Conservation (phyloP, 2,888 invertebrate species). For the Noctuana brunneofusca region DNA sequence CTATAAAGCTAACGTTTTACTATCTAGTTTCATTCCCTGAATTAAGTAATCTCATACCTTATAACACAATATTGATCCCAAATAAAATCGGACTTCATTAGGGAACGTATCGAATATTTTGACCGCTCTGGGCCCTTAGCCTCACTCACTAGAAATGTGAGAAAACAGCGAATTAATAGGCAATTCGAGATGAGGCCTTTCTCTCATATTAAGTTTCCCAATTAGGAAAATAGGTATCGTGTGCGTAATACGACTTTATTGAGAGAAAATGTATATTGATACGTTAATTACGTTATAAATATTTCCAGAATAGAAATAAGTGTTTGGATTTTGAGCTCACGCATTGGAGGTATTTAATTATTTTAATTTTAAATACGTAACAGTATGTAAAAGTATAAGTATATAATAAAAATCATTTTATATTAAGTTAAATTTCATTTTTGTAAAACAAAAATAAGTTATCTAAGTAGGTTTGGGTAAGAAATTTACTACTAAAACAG, state of each 20-base stretch:
- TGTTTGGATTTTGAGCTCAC: too few relatives aligned
- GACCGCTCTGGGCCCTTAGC: constrained; percentile 1
- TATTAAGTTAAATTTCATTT: too few relatives aligned
- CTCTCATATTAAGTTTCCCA: constrained; percentile 21
- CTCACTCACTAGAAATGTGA: constrained; percentile 11
- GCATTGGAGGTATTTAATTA: too few relatives aligned
- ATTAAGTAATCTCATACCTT: background rate
- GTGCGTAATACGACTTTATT: constrained; percentile 1
- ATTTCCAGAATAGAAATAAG: too few relatives aligned
- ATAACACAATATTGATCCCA: background rate
- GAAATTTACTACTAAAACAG: too few relatives aligned
- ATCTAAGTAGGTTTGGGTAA: too few relatives aligned
- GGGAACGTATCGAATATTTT: constrained; percentile 18
- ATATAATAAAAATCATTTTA: too few relatives aligned
- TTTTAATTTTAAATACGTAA: too few relatives aligned
- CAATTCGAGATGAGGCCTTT: constrained; percentile 17
- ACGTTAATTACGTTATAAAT: background rate
- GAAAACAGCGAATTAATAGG: constrained; percentile 20
- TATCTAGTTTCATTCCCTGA: background rate
- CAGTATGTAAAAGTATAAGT: too few relatives aligned
- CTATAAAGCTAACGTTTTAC: background rate
- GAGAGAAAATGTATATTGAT: constrained; percentile 2
- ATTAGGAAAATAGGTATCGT: constrained; percentile 24
- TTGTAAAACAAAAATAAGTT: too few relatives aligned
- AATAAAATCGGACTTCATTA: constrained; percentile 16